Conservation (phyloP, 2,113 vertebrate species). For the Bolborhynchus lineola region DNA sequence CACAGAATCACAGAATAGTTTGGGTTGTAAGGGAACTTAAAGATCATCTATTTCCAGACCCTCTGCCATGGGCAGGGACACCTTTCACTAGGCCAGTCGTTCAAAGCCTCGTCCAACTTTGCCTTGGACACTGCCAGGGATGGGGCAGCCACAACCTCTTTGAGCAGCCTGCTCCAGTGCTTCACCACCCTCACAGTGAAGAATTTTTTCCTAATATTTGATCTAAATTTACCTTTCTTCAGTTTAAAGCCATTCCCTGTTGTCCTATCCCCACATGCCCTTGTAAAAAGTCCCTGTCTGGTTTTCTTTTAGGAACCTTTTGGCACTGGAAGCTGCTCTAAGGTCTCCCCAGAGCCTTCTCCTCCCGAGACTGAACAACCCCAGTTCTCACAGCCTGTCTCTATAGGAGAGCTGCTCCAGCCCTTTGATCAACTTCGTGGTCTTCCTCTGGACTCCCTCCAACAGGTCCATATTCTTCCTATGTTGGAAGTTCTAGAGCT, state of each 20-base stretch:
- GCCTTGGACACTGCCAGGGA: not conserved
- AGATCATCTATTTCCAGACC: not conserved
- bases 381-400: not conserved
- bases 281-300: not conserved
- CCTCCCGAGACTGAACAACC: not conserved
- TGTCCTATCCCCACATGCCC: not conserved
- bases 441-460: not conserved
- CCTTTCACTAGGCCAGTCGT: not conserved
- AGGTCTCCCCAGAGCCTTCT: not conserved
- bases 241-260: not conserved
- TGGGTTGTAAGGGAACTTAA: not conserved
- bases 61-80: not conserved
- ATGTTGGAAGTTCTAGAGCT: not conserved
- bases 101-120: not conserved
- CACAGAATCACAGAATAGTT: not conserved
- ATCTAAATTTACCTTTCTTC: not conserved
- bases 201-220: not conserved
- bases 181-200: not conserved
- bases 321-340: not conserved
- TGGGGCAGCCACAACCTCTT: not conserved
- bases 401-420: not conserved
- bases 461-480: not conserved
- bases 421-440: not conserved
- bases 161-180: not conserved
- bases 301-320: not conserved